Base-by-base conservation (phyloP, 1,140 invertebrate genomes). In the Melipona quadrifasciata region DNA sequence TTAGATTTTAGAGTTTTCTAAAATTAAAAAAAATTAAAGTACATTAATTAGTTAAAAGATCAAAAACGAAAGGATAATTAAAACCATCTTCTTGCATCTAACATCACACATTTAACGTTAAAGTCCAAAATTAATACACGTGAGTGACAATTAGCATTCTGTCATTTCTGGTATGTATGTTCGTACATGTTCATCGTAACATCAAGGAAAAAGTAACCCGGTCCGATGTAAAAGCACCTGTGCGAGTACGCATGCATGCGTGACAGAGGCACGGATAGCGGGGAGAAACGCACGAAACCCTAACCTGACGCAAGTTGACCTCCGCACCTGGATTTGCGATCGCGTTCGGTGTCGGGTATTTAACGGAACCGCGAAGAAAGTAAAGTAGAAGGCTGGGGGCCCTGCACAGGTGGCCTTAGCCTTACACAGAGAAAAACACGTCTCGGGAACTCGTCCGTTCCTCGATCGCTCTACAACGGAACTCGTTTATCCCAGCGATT, bases 241-340 rank as follows among this genome's bases (percentile, higher is more conserved):
- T 67, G 77, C 70, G 19, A 17, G 82, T n/a, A 73, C 47, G 67
- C 57, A 64, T 55, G 81, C 82, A 81, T 70, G 79, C 80, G 83
- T 85, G 87, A 88, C 84, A 86, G 84, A 74, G 72, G 58, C 75
- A 58, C 47, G 57, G 51, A 74, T 73, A 61, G 74, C 19, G 86
- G 86, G 80, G 88, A 84, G 87, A 68, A 87, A 77, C 78, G 80
- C 57, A 72, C 68, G 79, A 68, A 91, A 89, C 90, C 90, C 86
- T 91, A 91, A 91, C 90, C 90, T 91, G 87, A 84, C 90, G 86
- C 89, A 91, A 91, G 90, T 89, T 90, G 90, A 91, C 90, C 90
- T 91, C 89, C 87, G 90, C 90, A 91, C 90, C 88, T 91, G 87
- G 87, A 91, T 91, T 91, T 90, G 89, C 90, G 87, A 90, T 90